These are phyloP conservation scores for Apeltes quadracus DNA, from an alignment of 2,113 vertebrate genomes.

Conservation along the genomic window DNA sequence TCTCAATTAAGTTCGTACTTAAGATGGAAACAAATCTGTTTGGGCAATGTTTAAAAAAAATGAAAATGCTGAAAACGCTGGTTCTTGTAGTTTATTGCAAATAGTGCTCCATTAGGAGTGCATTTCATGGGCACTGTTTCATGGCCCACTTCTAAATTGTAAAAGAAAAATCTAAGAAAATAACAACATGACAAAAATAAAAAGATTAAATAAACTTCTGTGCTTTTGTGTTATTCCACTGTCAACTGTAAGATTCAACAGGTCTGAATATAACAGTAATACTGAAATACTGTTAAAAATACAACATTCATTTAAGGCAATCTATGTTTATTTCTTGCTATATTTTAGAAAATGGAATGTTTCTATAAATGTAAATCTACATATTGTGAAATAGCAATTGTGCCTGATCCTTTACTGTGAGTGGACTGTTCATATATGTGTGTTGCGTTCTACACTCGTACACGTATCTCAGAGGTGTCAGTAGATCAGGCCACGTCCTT, in stretches of 20 bases:
- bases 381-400: not conserved
- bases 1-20: not conserved
- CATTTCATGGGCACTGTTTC: not conserved
- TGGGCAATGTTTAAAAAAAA: not conserved
- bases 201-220: not conserved
- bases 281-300: not conserved
- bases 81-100: not conserved
- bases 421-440: not conserved
- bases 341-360: too few relatives aligned
- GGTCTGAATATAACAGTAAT: not conserved
- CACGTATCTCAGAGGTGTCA: not conserved
- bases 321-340: not conserved
- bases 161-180: too few relatives aligned
- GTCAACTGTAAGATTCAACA: not conserved
- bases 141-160: too few relatives aligned
- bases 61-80: not conserved
- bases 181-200: not conserved
- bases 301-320: not conserved
- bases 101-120: not conserved
- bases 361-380: too few relatives aligned
- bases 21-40: not conserved
- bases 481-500: not conserved
- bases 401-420: not conserved
- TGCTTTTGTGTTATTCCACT: not conserved
- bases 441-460: not conserved